A percentile compares a stretch with the other conserved stretches of the same genome.
Conservation (phyloP, 2,797 vertebrate genomes). For the Myripristis jacobus region DNA sequence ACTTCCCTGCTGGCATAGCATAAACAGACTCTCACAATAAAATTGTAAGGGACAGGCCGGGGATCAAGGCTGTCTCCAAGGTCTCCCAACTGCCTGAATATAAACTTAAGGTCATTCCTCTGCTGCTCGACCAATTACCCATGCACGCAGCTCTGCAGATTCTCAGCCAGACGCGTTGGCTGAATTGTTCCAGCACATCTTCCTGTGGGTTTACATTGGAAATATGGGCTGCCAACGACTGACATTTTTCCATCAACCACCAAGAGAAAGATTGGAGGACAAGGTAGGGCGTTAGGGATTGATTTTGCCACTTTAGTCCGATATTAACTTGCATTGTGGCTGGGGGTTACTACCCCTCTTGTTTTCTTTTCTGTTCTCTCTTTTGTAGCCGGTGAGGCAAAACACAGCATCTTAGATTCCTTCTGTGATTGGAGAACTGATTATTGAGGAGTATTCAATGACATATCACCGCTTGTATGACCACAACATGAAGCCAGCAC, state of each 20-base stretch:
- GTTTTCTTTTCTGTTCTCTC: neutral
- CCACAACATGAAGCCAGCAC: constrained; percentile 26
- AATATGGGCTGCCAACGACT: constrained; percentile 70
- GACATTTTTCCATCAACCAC: constrained; percentile 73
- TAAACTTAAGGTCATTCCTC: constrained; percentile 83
- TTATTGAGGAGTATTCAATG: constrained; percentile 28
- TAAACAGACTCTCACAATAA: constrained; percentile 53
- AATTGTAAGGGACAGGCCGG: constrained; percentile 69
- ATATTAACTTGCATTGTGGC: constrained; percentile 42
- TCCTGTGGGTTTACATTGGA: constrained; percentile 77
- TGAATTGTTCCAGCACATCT: constrained; percentile 80
- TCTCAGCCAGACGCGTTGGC: constrained; percentile 73
- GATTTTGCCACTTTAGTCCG: constrained; percentile 59
- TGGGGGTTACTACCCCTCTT: constrained; percentile 17
- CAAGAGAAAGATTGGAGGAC: constrained; percentile 36
- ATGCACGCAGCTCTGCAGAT: constrained; percentile 72
- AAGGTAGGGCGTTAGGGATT: constrained; percentile 48
- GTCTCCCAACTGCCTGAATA: constrained; percentile 77
- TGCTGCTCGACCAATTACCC: constrained; percentile 78
- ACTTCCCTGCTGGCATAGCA: constrained; percentile 46
- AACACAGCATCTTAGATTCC: constrained; percentile 2
- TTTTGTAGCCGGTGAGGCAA: neutral
- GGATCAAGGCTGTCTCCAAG: constrained; percentile 74
- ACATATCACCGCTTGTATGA: constrained; percentile 29
- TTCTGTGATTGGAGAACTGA: constrained; percentile 14